phyloP scores from a whole-genome alignment of 1,140 invertebrate species.

The Antheraea pernyi region DNA sequence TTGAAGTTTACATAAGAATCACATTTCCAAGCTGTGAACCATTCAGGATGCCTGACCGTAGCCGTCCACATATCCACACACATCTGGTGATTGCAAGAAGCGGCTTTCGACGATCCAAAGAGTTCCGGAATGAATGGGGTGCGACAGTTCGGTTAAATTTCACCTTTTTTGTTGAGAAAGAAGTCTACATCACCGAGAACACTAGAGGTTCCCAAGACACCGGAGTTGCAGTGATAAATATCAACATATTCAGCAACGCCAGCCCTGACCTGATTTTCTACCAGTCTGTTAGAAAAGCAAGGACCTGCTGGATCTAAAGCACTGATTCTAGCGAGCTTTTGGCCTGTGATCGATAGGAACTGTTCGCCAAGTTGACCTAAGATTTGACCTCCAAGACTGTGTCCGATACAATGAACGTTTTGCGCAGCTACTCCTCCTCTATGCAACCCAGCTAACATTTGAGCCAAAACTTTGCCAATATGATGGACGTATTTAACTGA shows the following conservation, averaged over 20 bases:
- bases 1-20: constrained; percentile 59
- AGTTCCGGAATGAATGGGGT: constrained; percentile 72
- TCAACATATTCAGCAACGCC: constrained; percentile 77
- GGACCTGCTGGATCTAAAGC: no score
- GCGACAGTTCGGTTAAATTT: constrained; percentile 73
- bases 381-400: constrained; percentile 79
- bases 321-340: constrained; percentile 83
- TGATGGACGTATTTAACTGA: constrained; percentile 37
- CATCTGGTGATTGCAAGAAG: constrained; percentile 80
- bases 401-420: constrained; percentile 67
- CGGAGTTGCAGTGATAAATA: constrained; percentile 80
- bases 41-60: constrained; percentile 74
- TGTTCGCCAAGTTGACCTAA: constrained; percentile 76
- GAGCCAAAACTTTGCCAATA: constrained; percentile 58
- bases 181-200: constrained; percentile 82
- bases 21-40: constrained; percentile 60
- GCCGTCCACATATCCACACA: constrained; percentile 78
- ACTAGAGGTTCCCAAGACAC: constrained; percentile 81
- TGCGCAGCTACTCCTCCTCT: constrained; percentile 53
- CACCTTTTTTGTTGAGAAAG: constrained; percentile 67
- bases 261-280: constrained; percentile 76
- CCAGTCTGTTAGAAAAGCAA: constrained; percentile 73
- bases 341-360: constrained; percentile 82
- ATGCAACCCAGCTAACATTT: constrained; percentile 47
- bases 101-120: constrained; percentile 64